Percentiles rank a stretch among this genome's conserved stretches.
These are phyloP conservation scores for Clupea harengus DNA, from an alignment of 2,113 vertebrate species.

Conservation along the genomic window DNA sequence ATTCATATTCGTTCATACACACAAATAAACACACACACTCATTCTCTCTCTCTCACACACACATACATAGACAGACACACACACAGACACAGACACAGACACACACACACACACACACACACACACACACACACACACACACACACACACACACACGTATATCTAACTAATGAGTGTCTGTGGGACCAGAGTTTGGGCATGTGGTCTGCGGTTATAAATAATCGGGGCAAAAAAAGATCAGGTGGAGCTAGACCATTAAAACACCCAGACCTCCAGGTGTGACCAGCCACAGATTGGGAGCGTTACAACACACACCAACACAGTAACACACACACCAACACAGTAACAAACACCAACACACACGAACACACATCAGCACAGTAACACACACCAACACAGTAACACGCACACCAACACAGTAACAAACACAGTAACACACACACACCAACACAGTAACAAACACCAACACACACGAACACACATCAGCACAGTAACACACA, in stretches of 20 bases:
- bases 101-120: too few species aligned
- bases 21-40: neutral
- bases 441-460: neutral
- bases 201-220: slow-evolving; percentile 2
- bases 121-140: too few species aligned
- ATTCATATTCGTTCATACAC: neutral
- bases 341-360: neutral
- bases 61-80: neutral
- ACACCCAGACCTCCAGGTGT: neutral
- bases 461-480: neutral
- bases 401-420: neutral
- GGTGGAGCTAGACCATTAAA: neutral
- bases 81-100: too few species aligned
- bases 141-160: neutral
- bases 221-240: neutral
- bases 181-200: neutral
- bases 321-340: neutral
- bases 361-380: neutral
- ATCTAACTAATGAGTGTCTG: neutral
- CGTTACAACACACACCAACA: neutral
- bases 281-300: neutral
- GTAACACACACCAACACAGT: neutral
- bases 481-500: neutral
- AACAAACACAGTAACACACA: neutral
- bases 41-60: neutral